phyloP scores from a whole-genome alignment of 2,888 invertebrate genomes.

The Liodrosophila aerea region DNA sequence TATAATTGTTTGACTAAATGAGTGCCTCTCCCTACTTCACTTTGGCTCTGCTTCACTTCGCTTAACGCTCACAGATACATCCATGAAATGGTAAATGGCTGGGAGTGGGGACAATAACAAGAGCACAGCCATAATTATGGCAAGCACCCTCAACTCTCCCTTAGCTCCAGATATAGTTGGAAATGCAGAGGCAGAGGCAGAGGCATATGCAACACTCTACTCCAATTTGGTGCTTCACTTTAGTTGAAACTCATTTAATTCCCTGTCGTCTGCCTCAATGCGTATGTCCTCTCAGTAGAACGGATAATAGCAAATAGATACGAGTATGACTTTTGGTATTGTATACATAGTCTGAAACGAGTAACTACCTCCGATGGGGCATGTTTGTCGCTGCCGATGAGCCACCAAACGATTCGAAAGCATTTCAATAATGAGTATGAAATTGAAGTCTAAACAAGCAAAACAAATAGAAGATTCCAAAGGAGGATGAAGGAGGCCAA shows the following conservation, averaged over 20 bases:
- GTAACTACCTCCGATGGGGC: conserved; percentile 4
- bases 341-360: conserved; percentile 13
- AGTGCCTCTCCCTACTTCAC: conserved; percentile 42
- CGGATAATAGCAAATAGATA: conserved; percentile 12
- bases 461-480: conserved; percentile 42
- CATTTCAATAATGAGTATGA: conserved; percentile 62
- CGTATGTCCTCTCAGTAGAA: conserved; percentile 31
- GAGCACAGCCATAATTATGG: conserved; percentile 67
- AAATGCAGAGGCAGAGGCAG: too few relatives aligned
- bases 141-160: conserved; percentile 49
- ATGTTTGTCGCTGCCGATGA: conserved; percentile 17
- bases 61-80: conserved; percentile 16
- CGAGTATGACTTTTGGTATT: conserved; percentile 50
- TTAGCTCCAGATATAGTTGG: neutral
- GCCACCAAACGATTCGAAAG: conserved; percentile 25
- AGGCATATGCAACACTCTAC: conserved; percentile 35
- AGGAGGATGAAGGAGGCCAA: neutral
- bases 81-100: neutral
- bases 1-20: conserved; percentile 76
- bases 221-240: conserved; percentile 40
- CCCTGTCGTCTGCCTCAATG: conserved; percentile 52
- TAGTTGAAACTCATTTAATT: conserved; percentile 73
- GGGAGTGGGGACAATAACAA: conserved; percentile 13
- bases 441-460: conserved; percentile 76
- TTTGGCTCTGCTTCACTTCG: conserved; percentile 9